Evolutionary conservation across 2,113 vertebrate species (phyloP), one percentile per base, ranked within the genome.

Genomic region (Todiramphus saurophagus): DNA sequence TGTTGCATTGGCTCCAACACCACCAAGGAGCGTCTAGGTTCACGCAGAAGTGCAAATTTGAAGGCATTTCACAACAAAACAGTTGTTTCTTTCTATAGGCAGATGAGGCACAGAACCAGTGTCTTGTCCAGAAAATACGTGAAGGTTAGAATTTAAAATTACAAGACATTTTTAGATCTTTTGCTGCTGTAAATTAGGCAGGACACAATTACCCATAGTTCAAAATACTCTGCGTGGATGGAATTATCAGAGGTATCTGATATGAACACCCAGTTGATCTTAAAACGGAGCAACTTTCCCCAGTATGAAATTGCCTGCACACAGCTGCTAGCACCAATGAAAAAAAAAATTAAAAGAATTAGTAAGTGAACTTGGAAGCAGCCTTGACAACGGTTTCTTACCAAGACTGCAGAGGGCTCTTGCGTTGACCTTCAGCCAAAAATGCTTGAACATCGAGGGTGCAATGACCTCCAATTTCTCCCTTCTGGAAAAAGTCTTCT

Each of bases 321-420:
- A 11, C 18, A 75, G 72, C 73, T 75, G 60, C 25, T 24, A 56
- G 58, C 13, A 25, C 19, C 62, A 76, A 19, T 21, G 60, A 50
- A 31, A 93, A 73, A 72, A 82, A 84, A 44, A 3, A 69, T 41
- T 43, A 50, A 81, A 78, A 31, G 9, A 55, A 90, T 43, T n/a
- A 69, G 18, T 27, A 72, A 91, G 17, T 9, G 31, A 94, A 76
- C 64, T 59, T 48, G 58, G 90, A 89, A 81, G 68, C 37, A 95
- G 87, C 55, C 59, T 43, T 50, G 35, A 85, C 30, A 83, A 62
- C 30, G 10, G 62, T 86, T 72, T 77, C 98, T 98, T 97, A 99
- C 99, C 99, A 99, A 83, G 99, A 99, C 92, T 99, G 99, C 67
- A 99, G 97, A 46, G 99, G 99, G 96, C 99, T 99, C 96, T 99